These are phyloP conservation scores for Heliconius himera DNA, from an alignment of 1,140 invertebrate species.

Conservation along the genomic window DNA sequence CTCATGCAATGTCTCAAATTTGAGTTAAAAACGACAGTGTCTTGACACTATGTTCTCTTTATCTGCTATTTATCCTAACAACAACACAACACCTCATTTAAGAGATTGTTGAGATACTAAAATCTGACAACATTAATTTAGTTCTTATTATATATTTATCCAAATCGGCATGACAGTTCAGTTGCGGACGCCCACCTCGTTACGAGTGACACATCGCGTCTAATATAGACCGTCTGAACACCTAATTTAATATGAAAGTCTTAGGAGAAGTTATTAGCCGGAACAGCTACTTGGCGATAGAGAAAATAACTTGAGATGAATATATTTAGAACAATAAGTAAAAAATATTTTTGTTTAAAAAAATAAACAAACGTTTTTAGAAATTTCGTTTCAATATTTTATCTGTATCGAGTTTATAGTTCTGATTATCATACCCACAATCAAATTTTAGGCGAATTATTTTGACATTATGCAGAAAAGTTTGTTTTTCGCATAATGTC, in stretches of 20 bases:
- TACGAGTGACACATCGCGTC: constrained; percentile 40
- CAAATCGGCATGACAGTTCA: constrained; percentile 12
- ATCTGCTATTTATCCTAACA: too few species aligned
- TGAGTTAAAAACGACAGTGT: too few species aligned
- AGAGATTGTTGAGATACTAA: neutral
- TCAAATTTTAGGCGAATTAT: too few species aligned
- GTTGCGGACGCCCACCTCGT: constrained; percentile 46
- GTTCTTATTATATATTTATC: constrained; percentile 17
- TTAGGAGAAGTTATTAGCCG: constrained; percentile 3
- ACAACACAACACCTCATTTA: neutral
- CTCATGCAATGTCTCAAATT: too few species aligned
- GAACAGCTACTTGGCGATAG: neutral
- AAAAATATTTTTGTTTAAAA: neutral
- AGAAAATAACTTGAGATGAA: neutral
- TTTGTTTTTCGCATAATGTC: too few species aligned
- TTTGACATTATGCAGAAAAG: too few species aligned
- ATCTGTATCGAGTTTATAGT: neutral
- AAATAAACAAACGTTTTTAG: too few species aligned
- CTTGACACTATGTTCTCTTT: too few species aligned
- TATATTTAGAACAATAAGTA: neutral
- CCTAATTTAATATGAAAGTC: constrained; percentile 34
- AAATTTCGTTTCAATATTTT: neutral
- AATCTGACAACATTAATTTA: constrained; percentile 7
- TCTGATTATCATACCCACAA: neutral
- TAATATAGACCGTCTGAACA: constrained; percentile 39